A percentile compares a stretch with the other conserved stretches of the same genome.
Conservation (phyloP, 2,113 vertebrate species). For the Cyphomyrus plagiostoma region DNA sequence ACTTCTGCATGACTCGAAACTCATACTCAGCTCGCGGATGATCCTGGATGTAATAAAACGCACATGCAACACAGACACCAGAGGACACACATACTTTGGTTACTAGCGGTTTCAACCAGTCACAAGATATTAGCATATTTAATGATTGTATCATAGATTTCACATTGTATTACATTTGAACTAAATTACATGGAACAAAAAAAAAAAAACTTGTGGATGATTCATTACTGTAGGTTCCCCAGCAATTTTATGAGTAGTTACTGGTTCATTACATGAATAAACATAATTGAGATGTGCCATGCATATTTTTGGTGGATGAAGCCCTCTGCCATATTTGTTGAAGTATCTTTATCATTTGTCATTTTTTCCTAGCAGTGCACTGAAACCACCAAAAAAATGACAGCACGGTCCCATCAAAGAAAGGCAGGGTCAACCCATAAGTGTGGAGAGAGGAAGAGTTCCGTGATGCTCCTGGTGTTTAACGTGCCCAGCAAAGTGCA, state of each 20-base stretch:
- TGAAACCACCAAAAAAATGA: neutral
- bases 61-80: neutral
- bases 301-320: neutral
- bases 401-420: neutral
- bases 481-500: neutral
- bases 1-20: slow-evolving; percentile 86
- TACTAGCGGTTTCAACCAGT: neutral
- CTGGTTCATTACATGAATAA: neutral
- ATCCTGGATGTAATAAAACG: slow-evolving; percentile 53
- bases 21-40: slow-evolving; percentile 95
- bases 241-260: neutral
- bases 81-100: neutral
- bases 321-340: neutral
- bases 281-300: neutral
- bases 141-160: neutral
- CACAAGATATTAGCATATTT: neutral
- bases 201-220: neutral
- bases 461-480: neutral
- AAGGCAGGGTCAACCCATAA: neutral
- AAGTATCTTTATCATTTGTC: neutral
- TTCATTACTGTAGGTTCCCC: neutral
- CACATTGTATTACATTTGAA: neutral
- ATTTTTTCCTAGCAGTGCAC: neutral
- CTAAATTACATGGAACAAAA: neutral
- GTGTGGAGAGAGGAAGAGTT: neutral